phyloP scores from a whole-genome alignment of 2,797 vertebrate genomes.

The Picus viridis region DNA sequence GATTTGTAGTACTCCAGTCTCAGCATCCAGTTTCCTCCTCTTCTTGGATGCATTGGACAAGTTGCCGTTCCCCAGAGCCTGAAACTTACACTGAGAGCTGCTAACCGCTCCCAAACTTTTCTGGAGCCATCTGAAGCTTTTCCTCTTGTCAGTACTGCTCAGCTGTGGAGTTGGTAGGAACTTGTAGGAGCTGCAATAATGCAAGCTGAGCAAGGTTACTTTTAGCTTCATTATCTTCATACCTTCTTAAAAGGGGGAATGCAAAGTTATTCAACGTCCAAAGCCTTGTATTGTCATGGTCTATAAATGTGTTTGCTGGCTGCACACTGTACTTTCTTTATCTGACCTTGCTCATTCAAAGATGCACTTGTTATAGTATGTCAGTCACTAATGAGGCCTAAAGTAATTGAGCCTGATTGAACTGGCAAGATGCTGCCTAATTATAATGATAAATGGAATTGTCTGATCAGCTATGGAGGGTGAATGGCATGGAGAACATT shows the following conservation, averaged over 20 bases:
- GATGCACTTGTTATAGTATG: conserved; percentile 82
- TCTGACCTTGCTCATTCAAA: conserved; percentile 80
- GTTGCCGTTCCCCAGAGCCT: background rate
- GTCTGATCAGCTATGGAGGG: conserved; percentile 83
- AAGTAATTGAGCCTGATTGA: conserved; percentile 90
- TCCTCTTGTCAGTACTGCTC: background rate
- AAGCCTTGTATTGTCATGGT: conserved; percentile 26
- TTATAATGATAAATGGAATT: conserved; percentile 90
- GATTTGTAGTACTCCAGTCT: background rate
- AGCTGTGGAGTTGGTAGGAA: background rate
- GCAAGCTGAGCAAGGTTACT: conserved; percentile 46
- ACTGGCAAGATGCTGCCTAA: conserved; percentile 87
- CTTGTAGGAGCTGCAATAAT: background rate
- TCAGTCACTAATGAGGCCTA: conserved; percentile 88
- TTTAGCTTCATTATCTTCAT: conserved; percentile 36
- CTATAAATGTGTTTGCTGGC: conserved; percentile 63
- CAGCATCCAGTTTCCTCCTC: background rate
- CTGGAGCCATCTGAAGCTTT: background rate
- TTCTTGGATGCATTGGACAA: background rate
- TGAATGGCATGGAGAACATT: conserved; percentile 81
- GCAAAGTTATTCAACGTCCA: conserved; percentile 35
- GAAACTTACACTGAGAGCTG: background rate
- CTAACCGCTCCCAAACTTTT: background rate
- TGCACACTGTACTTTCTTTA: conserved; percentile 72
- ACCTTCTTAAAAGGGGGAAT: conserved; percentile 29